A percentile compares a stretch with the other conserved stretches of the same genome.
Conservation (phyloP, 2,888 invertebrate genomes). For the Rhabditoides inermis region DNA sequence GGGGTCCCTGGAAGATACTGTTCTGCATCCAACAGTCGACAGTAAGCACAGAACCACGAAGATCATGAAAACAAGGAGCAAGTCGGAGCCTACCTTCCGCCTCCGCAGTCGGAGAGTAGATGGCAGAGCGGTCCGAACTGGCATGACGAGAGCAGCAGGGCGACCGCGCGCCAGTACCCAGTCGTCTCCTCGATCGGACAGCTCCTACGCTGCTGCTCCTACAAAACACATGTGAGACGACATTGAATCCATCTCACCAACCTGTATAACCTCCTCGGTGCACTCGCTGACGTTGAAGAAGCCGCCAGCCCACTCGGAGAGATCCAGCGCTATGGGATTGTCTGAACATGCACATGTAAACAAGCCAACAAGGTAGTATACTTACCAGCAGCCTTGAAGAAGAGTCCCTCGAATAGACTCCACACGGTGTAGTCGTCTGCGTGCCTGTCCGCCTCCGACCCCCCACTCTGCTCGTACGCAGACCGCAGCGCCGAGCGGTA, state of each 20-base stretch:
- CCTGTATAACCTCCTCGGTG: background rate
- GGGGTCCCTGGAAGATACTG: no score
- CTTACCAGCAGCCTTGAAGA: constrained; percentile 9
- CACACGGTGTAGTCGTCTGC: constrained; percentile 7
- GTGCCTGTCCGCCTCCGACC: no score
- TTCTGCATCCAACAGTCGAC: no score
- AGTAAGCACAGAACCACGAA: background rate
- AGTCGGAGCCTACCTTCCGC: background rate
- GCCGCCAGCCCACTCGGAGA: constrained; percentile 4
- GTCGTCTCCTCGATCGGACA: background rate
- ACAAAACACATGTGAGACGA: no score
- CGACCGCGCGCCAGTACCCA: background rate
- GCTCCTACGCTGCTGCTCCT: no score
- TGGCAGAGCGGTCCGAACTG: background rate
- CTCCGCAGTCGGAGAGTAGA: background rate
- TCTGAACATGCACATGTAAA: background rate
- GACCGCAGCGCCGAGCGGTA: constrained; percentile 5
- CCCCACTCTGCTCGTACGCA: background rate
- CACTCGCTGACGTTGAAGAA: background rate
- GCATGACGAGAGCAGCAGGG: background rate
- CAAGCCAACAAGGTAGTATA: background rate
- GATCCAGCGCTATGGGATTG: constrained; percentile 3
- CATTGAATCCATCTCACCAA: background rate
- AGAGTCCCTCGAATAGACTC: constrained; percentile 11
- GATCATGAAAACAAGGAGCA: background rate